Evolutionary conservation across 2,797 vertebrate genomes (phyloP), one percentile per base, ranked within the genome.

Genomic region (Allobates femoralis): DNA sequence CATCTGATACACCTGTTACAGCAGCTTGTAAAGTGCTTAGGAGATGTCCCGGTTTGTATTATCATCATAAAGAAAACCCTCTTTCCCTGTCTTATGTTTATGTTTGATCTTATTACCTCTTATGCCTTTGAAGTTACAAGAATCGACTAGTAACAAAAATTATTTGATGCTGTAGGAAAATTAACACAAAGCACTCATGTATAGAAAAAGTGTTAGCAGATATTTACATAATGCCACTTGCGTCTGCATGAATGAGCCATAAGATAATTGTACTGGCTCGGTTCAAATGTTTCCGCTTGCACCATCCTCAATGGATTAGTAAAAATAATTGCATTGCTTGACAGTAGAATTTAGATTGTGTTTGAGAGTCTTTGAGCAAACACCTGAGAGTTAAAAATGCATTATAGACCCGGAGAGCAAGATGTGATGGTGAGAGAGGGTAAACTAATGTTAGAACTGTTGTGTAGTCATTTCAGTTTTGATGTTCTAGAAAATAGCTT

Each of bases 331-430:
- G 85, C 90, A 85, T 89, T 64, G 71, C 89, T 94, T 92, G 89
- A 91, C 89, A 89, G 81, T 90, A 67, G 88, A 90, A 92, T 90
- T 93, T 92, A 89, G 91, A 90, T 91, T 87, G 84, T 90, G 75
- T 92, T 93, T 92, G 90, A 93, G 88, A 91, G 85, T 90, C 69
- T 92, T 91, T 90, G 77, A 92, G 89, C 90, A 91, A 92, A 90
- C 90, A 89, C 88, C 79, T 91, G 90, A 90, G 89, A 89, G 89
- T 89, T 90, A 92, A 91, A 93, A 92, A 92, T 90, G 90, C 89
- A 89, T 92, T 93, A 75, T 75, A 90, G 86, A 82, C 88, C 51
- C 85, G 32, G 81, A 83, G 58, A 79, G 83, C 78, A 0, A 69
- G 41, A 0, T 90, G 87, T 41, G 84, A 81, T 87, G 64, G 69